Base-by-base conservation (phyloP, 2,113 vertebrate species). In the Pipra filicauda region DNA sequence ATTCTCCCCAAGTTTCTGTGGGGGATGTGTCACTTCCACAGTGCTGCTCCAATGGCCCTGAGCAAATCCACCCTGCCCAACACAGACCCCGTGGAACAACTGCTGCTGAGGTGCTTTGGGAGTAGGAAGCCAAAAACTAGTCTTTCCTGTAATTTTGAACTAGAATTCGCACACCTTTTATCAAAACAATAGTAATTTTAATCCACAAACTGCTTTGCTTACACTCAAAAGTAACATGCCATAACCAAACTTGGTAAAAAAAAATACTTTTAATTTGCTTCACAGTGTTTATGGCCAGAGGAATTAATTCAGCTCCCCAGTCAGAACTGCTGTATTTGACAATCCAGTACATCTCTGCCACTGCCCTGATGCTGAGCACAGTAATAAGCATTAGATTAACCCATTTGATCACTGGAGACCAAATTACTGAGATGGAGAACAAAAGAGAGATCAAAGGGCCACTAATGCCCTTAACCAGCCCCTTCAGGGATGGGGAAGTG, bases 381-480 rank as follows among this genome's bases (percentile, higher is more conserved):
- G 61, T 52, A 72, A 79, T 31, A 64, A 12, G 3, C 46, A 11
- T 46, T 19, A 62, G 76, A 91, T 80, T 41, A 78, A 93, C 76
- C 83, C 65, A 81, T 64, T 52, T 76, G 57, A 69, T 87, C 70
- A 39, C 64, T 67, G 76, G 46, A 91, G 72, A 93, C 59, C 76
- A 57, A 75, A 83, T 84, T 86, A 93, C 76, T 39, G 72, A 67
- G 76, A 77, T 11, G 51, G 37, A 81, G 84, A 95, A 89, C 57
- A 95, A 93, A 93, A 72, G 69, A 76, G 58, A 95, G 81, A 95
- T 87, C 91, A 95, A 92, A 93, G 80, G 48, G 83, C 80, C 83
- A 78, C 86, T 84, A 91, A 89, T 61, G 86, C 79, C 91, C 85
- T 93, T 91, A 94, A 86, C 85, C 33, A 83, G 69, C 24, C 73